These are phyloP conservation scores for Belonocnema kinseyi DNA, from an alignment of 1,140 invertebrate genomes.

Conservation along the genomic window DNA sequence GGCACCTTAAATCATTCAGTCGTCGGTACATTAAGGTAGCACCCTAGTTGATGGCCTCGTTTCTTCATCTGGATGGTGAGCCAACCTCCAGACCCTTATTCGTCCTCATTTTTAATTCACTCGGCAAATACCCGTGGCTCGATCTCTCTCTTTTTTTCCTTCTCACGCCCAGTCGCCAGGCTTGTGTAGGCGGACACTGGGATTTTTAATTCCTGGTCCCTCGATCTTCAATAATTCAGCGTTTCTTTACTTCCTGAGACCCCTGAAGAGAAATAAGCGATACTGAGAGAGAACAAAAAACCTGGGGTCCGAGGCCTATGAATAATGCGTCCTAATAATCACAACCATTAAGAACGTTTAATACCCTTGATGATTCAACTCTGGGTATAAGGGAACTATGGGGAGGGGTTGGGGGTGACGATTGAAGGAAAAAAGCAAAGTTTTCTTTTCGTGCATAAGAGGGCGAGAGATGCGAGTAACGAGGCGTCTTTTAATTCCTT, in stretches of 20 bases:
- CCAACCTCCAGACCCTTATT: constrained; percentile 56
- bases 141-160: constrained; percentile 44
- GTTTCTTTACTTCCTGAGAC: constrained; percentile 51
- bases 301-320: constrained; percentile 56
- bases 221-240: constrained; percentile 70
- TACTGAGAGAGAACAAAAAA: constrained; percentile 51
- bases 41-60: constrained; percentile 66
- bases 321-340: constrained; percentile 73
- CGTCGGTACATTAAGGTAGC: constrained; percentile 64
- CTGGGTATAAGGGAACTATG: constrained; percentile 34
- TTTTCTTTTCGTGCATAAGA: constrained; percentile 45
- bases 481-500: constrained; percentile 72
- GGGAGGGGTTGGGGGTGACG: background rate
- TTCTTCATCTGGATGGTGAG: constrained; percentile 56
- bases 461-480: constrained; percentile 66
- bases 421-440: constrained; percentile 58
- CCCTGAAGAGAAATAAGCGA: constrained; percentile 43
- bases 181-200: constrained; percentile 54
- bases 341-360: constrained; percentile 64
- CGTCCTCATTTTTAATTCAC: constrained; percentile 73
- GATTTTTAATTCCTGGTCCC: constrained; percentile 72
- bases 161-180: constrained; percentile 40
- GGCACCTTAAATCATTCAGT: constrained; percentile 63
- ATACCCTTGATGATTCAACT: constrained; percentile 41
- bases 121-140: constrained; percentile 66